Evolutionary conservation across 2,888 invertebrate genomes (phyloP).

Genomic region (Chrysina gloriosa): DNA sequence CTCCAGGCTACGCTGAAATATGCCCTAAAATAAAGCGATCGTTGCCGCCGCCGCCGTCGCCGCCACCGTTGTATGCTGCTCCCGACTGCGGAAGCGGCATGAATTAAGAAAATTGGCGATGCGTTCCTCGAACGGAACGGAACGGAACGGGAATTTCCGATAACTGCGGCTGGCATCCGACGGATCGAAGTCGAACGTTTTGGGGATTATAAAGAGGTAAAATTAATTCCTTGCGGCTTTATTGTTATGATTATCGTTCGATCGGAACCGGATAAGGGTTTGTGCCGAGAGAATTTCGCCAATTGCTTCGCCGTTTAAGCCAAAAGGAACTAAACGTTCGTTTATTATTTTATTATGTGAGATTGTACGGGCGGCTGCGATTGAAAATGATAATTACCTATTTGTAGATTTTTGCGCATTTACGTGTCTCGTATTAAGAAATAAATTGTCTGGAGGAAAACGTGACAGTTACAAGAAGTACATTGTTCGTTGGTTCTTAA

Average conservation of each 20-base stretch:
- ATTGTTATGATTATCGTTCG: not conserved
- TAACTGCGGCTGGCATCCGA: not conserved
- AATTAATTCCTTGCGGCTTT: not conserved
- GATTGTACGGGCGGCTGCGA: too few relatives aligned
- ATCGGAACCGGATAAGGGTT: not conserved
- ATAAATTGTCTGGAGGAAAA: too few relatives aligned
- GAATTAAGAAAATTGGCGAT: slow-evolving; percentile 13
- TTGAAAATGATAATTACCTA: too few relatives aligned
- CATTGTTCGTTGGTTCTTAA: too few relatives aligned
- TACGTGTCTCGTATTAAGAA: too few relatives aligned
- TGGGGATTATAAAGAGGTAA: not conserved
- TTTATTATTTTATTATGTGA: too few relatives aligned
- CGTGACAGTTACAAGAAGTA: too few relatives aligned
- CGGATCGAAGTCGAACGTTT: not conserved
- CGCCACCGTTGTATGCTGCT: not conserved
- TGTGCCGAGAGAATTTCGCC: not conserved
- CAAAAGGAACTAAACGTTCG: too few relatives aligned
- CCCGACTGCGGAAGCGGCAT: not conserved
- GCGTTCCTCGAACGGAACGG: not conserved
- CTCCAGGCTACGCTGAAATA: not conserved
- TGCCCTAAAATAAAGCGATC: not conserved
- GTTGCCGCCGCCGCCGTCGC: not conserved
- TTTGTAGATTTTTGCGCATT: too few relatives aligned
- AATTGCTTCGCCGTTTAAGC: not conserved
- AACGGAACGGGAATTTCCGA: not conserved